Percentiles rank a stretch among this genome's conserved stretches.
These are phyloP conservation scores for Cosmopolites sordidus DNA, from an alignment of 2,888 invertebrate genomes.

Conservation along the genomic window DNA sequence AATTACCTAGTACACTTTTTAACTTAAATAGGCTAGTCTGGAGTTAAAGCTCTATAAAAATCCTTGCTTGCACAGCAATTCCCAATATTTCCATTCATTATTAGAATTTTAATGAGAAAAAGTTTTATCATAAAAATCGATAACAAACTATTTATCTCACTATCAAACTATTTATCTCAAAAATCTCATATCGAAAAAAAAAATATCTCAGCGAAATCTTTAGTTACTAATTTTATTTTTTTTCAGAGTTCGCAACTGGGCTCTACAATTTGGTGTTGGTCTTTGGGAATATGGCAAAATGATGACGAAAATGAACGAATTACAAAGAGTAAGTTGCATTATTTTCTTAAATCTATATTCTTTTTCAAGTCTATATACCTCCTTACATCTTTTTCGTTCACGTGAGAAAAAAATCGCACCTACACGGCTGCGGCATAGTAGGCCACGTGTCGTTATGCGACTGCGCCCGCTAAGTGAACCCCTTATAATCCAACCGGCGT, in stretches of 20 bases:
- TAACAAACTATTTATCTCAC: too few relatives aligned
- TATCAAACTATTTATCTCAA: too few relatives aligned
- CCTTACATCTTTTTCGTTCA: neutral
- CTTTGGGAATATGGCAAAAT: constrained; percentile 85
- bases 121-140: too few relatives aligned
- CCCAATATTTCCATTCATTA: too few relatives aligned
- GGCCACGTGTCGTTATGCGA: neutral
- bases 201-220: too few relatives aligned
- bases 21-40: neutral
- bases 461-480: neutral
- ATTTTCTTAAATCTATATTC: neutral
- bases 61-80: too few relatives aligned
- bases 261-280: constrained; percentile 84
- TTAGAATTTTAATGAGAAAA: too few relatives aligned
- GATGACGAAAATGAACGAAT: constrained; percentile 83
- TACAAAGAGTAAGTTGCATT: constrained; percentile 70
- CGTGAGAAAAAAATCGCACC: constrained; percentile 1
- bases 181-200: too few relatives aligned
- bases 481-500: neutral
- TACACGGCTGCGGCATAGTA: neutral
- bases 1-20: too few relatives aligned
- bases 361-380: too few relatives aligned
- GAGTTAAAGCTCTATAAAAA: neutral
- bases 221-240: too few relatives aligned
- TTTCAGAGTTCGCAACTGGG: constrained; percentile 89